Evolutionary conservation across 2,888 invertebrate genomes (phyloP).

Genomic region (Ectemnius cavifrons): DNA sequence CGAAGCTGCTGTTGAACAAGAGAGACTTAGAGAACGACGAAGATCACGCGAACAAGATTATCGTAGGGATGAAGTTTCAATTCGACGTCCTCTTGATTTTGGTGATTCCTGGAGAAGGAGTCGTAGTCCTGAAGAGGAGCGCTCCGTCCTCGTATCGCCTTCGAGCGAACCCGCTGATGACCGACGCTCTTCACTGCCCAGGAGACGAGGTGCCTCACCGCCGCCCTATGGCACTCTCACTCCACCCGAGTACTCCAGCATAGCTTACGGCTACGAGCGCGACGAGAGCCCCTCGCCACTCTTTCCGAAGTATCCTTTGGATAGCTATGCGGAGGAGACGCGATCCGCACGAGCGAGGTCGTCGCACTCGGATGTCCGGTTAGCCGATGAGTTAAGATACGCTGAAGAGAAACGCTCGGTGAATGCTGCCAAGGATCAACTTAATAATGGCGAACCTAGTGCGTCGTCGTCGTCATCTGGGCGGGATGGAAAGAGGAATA

Average conservation of each 20-base stretch:
- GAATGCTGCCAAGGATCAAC: background rate
- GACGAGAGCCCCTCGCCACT: conserved; percentile 44
- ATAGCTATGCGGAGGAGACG: conserved; percentile 40
- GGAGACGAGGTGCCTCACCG: conserved; percentile 24
- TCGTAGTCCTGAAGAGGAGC: conserved; percentile 12
- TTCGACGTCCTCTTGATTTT: conserved; percentile 4
- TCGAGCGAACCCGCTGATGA: conserved; percentile 2
- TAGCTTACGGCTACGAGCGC: conserved; percentile 30
- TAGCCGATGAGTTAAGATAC: conserved; percentile 11
- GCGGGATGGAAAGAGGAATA: background rate
- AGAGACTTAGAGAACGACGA: background rate
- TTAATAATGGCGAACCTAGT: background rate
- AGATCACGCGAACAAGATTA: background rate
- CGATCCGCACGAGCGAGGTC: conserved; percentile 14
- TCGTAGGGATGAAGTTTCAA: background rate
- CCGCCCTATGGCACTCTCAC: conserved; percentile 50
- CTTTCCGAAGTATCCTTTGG: conserved; percentile 53
- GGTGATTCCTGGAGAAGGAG: background rate
- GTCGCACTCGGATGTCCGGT: conserved; percentile 6
- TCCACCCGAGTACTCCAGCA: conserved; percentile 51
- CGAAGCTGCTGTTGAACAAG: background rate
- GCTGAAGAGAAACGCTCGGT: background rate
- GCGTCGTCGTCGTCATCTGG: background rate
- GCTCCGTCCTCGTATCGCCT: background rate
- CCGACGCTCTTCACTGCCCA: conserved; percentile 8